Base-by-base conservation (phyloP, 2,113 vertebrate species). In the Tachycineta bicolor region DNA sequence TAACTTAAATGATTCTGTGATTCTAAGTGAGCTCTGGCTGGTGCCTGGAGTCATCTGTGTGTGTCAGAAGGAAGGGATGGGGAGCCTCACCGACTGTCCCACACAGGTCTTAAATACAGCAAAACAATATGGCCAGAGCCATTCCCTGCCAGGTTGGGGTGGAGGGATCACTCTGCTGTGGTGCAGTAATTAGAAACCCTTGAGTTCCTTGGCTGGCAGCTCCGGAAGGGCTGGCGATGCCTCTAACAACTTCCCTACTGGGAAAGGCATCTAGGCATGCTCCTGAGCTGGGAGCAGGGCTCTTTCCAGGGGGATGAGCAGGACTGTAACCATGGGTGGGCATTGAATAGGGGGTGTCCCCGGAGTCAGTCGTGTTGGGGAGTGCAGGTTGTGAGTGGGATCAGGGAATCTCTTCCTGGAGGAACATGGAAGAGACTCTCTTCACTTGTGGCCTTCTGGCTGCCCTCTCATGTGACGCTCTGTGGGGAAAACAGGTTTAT, bases 161-260 rank as follows among this genome's bases (percentile, higher is more conserved):
- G 91, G 41, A 78, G 53, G 79, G 68, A 56, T 78, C 3, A 4
- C 58, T 85, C 41, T 16, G 11, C 90, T 86, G 46, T 24, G n/a
- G 31, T 75, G 80, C 77, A 50, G 43, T 96, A 88, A 91, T 96
- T 95, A 90, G 86, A 90, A 93, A 39, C 70, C 83, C 37, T 74
- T 22, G 83, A 87, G 79, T 93, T 95, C 1, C 26, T 89, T 77
- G 81, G 46, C 86, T 96, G 96, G 60, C 86, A 91, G 88, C 94
- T 93, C 55, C 1, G 1, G 73, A 68, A 80, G 64, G 62, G 88
- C 55, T 86, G 75, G 46, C 2, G 1, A 7, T 81, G 71, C 37
- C 88, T 89, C 44, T 55, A 29, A 74, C 1, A 4, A 28, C 46
- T 78, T 74, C 79, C 37, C 63, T 46, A 1, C 41, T 50, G 94